Percentiles rank a stretch among this genome's conserved stretches.
These are phyloP conservation scores for pig (Sus scrofa) DNA, from an alignment of 2,113 vertebrate species.

Conservation along the genomic window DNA sequence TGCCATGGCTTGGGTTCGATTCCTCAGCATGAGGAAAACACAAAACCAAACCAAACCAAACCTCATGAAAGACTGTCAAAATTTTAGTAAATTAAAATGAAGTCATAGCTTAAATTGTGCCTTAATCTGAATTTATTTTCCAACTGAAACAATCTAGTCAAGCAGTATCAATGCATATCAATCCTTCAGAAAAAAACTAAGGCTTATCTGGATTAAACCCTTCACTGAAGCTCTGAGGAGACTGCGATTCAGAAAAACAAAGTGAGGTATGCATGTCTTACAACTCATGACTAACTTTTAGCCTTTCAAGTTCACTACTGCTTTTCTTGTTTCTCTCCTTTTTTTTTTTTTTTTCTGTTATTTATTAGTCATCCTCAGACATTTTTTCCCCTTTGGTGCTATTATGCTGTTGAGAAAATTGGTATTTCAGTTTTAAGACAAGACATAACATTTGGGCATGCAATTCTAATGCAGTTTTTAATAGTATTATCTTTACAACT, in stretches of 20 bases:
- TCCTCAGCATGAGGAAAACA: too few relatives aligned
- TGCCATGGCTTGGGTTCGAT: too few relatives aligned
- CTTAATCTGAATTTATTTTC: constrained; percentile 47
- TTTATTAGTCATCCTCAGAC: not conserved
- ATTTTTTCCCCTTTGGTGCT: not conserved
- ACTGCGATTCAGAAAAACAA: not conserved
- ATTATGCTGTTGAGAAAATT: not conserved
- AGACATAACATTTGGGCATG: not conserved
- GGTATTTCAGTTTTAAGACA: not conserved
- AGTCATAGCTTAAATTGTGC: constrained; percentile 23
- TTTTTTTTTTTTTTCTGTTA: not conserved
- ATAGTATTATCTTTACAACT: not conserved
- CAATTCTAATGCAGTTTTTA: not conserved
- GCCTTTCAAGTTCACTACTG: not conserved
- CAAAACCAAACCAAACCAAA: too few relatives aligned
- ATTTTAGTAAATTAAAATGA: constrained; percentile 21
- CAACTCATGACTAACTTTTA: not conserved
- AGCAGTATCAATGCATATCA: not conserved
- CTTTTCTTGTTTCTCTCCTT: not conserved
- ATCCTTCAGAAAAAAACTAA: not conserved
- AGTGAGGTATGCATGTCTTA: not conserved
- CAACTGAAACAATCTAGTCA: not conserved
- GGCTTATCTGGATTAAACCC: not conserved
- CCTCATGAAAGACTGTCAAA: constrained; percentile 39
- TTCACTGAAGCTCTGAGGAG: not conserved